A percentile compares a stretch with the other conserved stretches of the same genome.
These are phyloP conservation scores for Andrena chrysosceles DNA, from an alignment of 2,888 invertebrate genomes.

Conservation along the genomic window DNA sequence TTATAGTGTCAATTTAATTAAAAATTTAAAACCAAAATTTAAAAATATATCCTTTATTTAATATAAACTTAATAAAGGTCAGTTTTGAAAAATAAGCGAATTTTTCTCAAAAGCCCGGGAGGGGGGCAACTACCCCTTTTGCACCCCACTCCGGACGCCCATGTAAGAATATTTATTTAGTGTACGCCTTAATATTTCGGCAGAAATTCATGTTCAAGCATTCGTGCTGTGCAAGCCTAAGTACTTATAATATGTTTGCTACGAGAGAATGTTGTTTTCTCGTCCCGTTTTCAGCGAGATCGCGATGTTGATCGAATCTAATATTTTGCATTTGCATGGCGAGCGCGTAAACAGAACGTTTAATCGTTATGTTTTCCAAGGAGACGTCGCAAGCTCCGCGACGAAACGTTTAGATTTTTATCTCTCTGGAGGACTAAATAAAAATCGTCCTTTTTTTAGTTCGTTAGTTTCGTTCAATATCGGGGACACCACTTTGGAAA, in stretches of 20 bases:
- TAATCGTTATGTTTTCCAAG: background rate
- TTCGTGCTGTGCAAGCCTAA: constrained; percentile 16
- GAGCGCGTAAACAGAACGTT: background rate
- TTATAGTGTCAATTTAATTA: too few relatives aligned
- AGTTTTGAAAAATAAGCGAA: too few relatives aligned
- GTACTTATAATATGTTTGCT: background rate
- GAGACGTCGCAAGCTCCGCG: background rate
- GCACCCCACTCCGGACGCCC: too few relatives aligned
- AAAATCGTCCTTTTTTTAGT: too few relatives aligned
- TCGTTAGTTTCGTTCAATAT: background rate
- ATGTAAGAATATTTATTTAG: too few relatives aligned
- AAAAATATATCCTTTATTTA: too few relatives aligned
- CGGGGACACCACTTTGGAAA: background rate
- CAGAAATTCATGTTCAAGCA: background rate
- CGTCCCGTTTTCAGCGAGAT: background rate
- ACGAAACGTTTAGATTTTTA: too few relatives aligned
- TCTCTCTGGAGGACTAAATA: too few relatives aligned
- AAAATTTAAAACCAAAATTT: too few relatives aligned
- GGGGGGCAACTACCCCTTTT: too few relatives aligned
- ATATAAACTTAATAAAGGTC: too few relatives aligned
- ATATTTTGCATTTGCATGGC: constrained; percentile 17
- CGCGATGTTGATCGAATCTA: background rate
- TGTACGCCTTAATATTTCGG: background rate
- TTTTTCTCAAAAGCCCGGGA: too few relatives aligned
- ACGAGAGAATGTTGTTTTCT: constrained; percentile 34